Percentiles rank a stretch among this genome's conserved stretches.
Evolutionary conservation across 1,140 invertebrate species (phyloP).

Genomic region (Helicoverpa zea): DNA sequence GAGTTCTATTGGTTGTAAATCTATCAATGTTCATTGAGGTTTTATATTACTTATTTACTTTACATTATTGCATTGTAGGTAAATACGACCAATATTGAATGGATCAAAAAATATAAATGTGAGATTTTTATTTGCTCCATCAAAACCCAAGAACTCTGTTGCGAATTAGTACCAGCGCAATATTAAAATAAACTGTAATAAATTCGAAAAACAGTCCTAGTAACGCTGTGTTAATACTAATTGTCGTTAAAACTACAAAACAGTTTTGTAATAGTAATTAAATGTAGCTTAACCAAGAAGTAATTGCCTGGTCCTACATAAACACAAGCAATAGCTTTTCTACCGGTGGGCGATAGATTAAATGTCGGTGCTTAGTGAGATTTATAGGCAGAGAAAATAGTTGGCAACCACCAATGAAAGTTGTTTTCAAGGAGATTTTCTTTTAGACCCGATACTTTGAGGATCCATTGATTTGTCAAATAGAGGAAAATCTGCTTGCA

Average conservation of each 20-base stretch:
- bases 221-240: slow-evolving; percentile 31
- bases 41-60: background rate
- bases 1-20: background rate
- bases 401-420: slow-evolving; percentile 25
- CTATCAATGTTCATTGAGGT: background rate
- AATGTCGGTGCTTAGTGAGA: slow-evolving; percentile 61
- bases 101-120: background rate
- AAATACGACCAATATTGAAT: too few relatives aligned
- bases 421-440: slow-evolving; percentile 23
- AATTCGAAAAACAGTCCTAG: slow-evolving; percentile 9
- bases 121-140: background rate
- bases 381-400: slow-evolving; percentile 61
- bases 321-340: slow-evolving; percentile 57
- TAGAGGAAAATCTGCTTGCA: background rate
- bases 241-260: slow-evolving; percentile 47
- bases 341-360: slow-evolving; percentile 62
- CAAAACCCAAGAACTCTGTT: too few relatives aligned
- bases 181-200: slow-evolving; percentile 12
- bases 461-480: background rate
- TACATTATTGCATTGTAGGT: background rate
- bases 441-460: background rate
- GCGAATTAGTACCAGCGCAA: background rate
- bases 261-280: slow-evolving; percentile 54
- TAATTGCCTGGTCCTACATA: slow-evolving; percentile 59
- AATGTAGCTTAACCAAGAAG: slow-evolving; percentile 55